phyloP scores from a whole-genome alignment of 2,113 vertebrate genomes.

The Sinocyclocheilus grahami region DNA sequence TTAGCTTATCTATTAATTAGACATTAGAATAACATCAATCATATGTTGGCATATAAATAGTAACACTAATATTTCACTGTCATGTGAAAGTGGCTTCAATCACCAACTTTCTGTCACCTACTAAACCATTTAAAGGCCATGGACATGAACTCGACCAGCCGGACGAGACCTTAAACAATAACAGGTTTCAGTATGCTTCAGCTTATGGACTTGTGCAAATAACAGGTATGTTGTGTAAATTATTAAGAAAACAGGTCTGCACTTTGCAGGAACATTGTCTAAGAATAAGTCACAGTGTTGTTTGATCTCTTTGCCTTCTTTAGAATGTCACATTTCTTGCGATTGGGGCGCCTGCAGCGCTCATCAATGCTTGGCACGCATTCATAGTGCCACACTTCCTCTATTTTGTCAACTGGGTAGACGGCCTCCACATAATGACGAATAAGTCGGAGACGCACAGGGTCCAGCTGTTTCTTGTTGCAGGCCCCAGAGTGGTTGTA shows the following conservation, averaged over 20 bases:
- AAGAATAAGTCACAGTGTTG: constrained; percentile 80
- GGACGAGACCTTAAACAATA: constrained; percentile 35
- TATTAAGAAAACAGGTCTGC: constrained; percentile 43
- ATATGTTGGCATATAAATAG: constrained; percentile 75
- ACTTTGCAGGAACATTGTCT: constrained; percentile 52
- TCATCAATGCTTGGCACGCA: constrained; percentile 99
- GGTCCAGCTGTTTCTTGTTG: constrained; percentile 99
- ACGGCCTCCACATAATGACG: constrained; percentile 97
- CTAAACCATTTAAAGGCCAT: constrained; percentile 61
- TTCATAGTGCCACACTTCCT: constrained; percentile 99
- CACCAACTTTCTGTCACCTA: constrained; percentile 61
- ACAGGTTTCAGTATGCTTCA: constrained; percentile 62
- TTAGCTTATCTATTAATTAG: constrained; percentile 67
- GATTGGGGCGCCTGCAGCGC: constrained; percentile 93
- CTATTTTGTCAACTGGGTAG: constrained; percentile 98
- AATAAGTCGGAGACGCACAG: constrained; percentile 88
- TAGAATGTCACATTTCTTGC: constrained; percentile 97
- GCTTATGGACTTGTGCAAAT: constrained; percentile 76
- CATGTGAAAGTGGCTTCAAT: constrained; percentile 52
- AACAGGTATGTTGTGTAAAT: constrained; percentile 42
- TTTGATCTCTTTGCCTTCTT: constrained; percentile 97
- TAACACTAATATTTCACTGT: constrained; percentile 54
- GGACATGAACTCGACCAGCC: constrained; percentile 67
- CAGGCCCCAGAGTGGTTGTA: constrained; percentile 99
- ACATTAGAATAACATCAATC: constrained; percentile 71